Percentiles rank a stretch among this genome's conserved stretches.
These are phyloP conservation scores for Neodon shergylaensis DNA, from an alignment of 2,113 vertebrate genomes.

Conservation along the genomic window DNA sequence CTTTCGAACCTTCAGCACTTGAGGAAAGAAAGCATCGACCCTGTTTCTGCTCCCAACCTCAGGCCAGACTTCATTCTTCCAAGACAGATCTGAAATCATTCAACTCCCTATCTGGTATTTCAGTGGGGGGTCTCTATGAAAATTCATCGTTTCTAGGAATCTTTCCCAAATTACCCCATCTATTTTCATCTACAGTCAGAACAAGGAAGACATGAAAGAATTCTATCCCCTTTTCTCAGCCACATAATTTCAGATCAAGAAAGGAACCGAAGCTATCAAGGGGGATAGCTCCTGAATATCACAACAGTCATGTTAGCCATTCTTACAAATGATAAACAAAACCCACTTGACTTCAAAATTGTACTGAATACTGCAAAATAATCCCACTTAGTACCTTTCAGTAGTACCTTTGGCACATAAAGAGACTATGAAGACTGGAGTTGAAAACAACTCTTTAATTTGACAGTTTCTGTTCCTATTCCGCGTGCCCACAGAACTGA, in stretches of 20 bases:
- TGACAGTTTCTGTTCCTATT: neutral
- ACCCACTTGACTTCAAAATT: neutral
- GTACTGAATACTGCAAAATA: neutral
- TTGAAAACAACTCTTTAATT: neutral
- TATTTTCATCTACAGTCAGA: neutral
- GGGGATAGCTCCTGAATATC: neutral
- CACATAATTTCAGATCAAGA: neutral
- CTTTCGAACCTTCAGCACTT: neutral
- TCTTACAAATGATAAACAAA: constrained; percentile 33
- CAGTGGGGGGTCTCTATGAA: neutral
- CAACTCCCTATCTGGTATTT: neutral
- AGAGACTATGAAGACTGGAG: neutral
- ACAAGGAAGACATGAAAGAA: neutral
- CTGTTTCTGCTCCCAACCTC: neutral
- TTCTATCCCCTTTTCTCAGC: neutral
- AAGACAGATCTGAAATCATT: neutral
- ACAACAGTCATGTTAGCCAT: neutral
- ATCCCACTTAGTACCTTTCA: neutral
- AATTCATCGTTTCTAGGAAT: neutral
- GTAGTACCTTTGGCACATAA: neutral
- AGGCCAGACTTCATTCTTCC: neutral
- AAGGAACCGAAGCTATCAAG: neutral
- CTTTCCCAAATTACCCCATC: neutral
- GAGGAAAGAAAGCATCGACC: neutral
- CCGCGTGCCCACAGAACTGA: neutral